phyloP scores from a whole-genome alignment of 2,888 invertebrate genomes.

The Gymnoscelis rufifasciata region DNA sequence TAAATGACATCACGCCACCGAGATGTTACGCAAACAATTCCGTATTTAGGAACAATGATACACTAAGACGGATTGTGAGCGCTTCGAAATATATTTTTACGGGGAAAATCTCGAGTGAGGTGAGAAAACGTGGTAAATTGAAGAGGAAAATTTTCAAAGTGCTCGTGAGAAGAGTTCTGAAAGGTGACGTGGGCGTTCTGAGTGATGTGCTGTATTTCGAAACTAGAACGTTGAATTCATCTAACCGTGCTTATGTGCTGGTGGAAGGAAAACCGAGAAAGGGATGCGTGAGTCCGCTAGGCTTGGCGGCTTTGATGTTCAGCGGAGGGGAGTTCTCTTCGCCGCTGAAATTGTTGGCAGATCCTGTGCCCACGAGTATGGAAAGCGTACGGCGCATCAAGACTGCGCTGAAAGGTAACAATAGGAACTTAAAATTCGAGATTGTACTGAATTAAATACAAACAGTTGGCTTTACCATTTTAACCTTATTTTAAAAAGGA shows the following conservation, averaged over 20 bases:
- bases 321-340: conserved; percentile 47
- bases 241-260: conserved; percentile 61
- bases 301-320: conserved; percentile 63
- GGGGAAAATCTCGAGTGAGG: conserved; percentile 69
- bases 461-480: too few species aligned
- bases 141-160: conserved; percentile 66
- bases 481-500: background rate
- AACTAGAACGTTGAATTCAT: conserved; percentile 62
- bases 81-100: conserved; percentile 72
- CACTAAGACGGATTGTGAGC: conserved; percentile 57
- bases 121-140: conserved; percentile 51
- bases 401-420: conserved; percentile 70
- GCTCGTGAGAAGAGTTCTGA: conserved; percentile 66
- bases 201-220: conserved; percentile 70
- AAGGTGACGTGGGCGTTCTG: conserved; percentile 64
- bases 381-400: conserved; percentile 66
- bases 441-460: too few species aligned
- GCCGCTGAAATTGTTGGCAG: conserved; percentile 58
- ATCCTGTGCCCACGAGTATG: conserved; percentile 67
- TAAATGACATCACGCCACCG: conserved; percentile 53
- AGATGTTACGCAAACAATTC: conserved; percentile 61
- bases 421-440: background rate
- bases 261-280: conserved; percentile 53
- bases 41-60: conserved; percentile 65
- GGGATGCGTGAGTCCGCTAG: conserved; percentile 42